These are phyloP conservation scores for Marisa cornuarietis DNA, from an alignment of 1,140 invertebrate genomes.

Conservation along the genomic window DNA sequence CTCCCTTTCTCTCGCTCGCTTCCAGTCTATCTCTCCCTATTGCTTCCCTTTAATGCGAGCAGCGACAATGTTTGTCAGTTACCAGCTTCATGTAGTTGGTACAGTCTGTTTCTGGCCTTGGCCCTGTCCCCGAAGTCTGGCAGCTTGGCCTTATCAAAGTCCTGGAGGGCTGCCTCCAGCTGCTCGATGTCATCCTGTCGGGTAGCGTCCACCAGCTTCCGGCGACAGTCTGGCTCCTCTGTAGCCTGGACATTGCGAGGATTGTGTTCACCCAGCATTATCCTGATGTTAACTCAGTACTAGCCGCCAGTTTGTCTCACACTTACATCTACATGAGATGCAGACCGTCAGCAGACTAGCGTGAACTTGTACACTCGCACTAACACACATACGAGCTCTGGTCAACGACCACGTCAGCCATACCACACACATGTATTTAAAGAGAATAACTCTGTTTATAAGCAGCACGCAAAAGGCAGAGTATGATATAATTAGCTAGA, in stretches of 20 bases:
- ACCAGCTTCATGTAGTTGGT: conserved; percentile 35
- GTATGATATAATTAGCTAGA: background rate
- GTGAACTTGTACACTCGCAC: too few relatives aligned
- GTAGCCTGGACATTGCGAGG: background rate
- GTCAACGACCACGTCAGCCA: too few relatives aligned
- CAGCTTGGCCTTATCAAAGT: conserved; percentile 23
- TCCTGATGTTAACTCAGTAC: background rate
- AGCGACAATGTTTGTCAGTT: background rate
- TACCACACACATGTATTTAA: too few relatives aligned
- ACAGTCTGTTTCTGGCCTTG: conserved; percentile 27
- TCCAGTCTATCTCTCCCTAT: too few relatives aligned
- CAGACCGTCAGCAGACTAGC: background rate
- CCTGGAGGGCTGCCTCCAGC: conserved; percentile 29
- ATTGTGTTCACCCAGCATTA: background rate
- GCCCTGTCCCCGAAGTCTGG: conserved; percentile 31
- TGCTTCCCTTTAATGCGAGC: too few relatives aligned
- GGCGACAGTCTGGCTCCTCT: conserved; percentile 13
- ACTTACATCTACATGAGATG: too few relatives aligned
- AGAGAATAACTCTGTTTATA: too few relatives aligned
- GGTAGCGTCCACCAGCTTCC: conserved; percentile 25
- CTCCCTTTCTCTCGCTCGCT: too few relatives aligned
- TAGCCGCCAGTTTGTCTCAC: too few relatives aligned
- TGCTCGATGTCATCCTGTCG: conserved; percentile 19
- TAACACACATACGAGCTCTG: too few relatives aligned
- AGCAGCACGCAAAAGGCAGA: background rate